Evolutionary conservation across 2,113 vertebrate species (phyloP).

Genomic region (Copsychus sechellarum): DNA sequence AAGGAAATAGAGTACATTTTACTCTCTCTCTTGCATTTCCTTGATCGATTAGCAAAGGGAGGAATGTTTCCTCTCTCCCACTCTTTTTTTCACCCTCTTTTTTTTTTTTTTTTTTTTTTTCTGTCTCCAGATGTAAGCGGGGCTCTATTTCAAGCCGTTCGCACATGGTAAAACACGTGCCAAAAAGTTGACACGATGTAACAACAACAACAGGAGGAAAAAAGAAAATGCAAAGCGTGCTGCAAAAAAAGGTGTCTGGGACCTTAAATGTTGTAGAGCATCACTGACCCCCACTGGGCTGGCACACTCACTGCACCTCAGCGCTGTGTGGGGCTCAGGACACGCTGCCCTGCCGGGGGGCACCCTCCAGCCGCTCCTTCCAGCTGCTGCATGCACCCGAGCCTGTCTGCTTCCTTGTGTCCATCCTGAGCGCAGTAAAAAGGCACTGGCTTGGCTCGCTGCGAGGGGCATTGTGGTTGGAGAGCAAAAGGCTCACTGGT

Average conservation of each 20-base stretch:
- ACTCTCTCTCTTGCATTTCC: constrained; percentile 18
- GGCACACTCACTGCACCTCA: constrained; percentile 44
- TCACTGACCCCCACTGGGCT: constrained; percentile 70
- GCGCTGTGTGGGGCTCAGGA: accelerated
- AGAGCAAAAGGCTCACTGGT: not conserved
- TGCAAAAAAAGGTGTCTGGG: not conserved
- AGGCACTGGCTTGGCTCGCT: not conserved
- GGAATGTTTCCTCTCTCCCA: not conserved
- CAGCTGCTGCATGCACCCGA: not conserved
- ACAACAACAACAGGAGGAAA: not conserved
- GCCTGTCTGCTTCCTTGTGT: too few species aligned
- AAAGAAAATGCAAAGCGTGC: not conserved
- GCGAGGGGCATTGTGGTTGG: not conserved
- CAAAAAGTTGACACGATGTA: constrained; percentile 35
- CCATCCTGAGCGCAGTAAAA: accelerated
- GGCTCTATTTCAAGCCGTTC: constrained; percentile 16
- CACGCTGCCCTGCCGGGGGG: accelerated
- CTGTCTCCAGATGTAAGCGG: constrained; percentile 31
- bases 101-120: not conserved
- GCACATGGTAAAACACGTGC: constrained; percentile 50
- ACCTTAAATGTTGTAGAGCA: constrained; percentile 40
- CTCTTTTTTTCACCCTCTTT: not conserved
- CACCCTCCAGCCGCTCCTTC: not conserved
- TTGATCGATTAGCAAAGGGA: constrained; percentile 25
- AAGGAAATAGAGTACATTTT: constrained; percentile 38